Base-by-base conservation (phyloP, 2,888 invertebrate species). In the Exocentrus adspersus region DNA sequence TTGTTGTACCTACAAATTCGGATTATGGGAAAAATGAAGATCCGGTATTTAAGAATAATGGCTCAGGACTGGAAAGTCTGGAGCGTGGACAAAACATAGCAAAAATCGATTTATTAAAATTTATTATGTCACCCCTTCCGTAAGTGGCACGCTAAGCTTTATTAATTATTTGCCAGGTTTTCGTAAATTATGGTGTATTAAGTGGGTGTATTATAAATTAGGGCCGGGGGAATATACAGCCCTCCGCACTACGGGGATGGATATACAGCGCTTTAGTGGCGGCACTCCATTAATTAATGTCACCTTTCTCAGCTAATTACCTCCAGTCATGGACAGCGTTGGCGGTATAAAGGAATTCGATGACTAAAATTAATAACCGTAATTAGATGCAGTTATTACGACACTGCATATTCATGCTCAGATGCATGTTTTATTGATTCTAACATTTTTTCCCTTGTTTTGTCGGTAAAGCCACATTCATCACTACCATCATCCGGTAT, bases 281-380 rank as follows among this genome's bases (percentile, higher is more conserved):
- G 61, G 68, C 71, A 65, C 71, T 77, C 75, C 78, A 78, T 78
- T 77, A 78, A 77, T 78, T 76, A 75, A 74, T 76, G 77, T 78
- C 78, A 76, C 77, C 77, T 77, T 75, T 73, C 73, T 69, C 73
- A 72, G 71, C 74, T 78, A 78, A 78, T 78, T 77, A 77, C 77
- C 75, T 73, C 66, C 67, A 64, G 67, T 19, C 69, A 67, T 43
- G 42, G 54, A n/a, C n/a, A n/a, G 67, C 65, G 68, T 9, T 19
- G 50, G 51, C 2, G 10, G 6, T n/a, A n/a, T n/a, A n/a, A n/a
- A 30, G 56, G 12, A 19, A 12, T 17, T 37, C 32, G 6, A 10
- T 10, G 10, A 41, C 7, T 42, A n/a, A 41, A n/a, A 24, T 24
- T 24, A 24, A 24, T 24, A 24, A 24, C 24, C 24, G 24, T 24